Conservation (phyloP, 2,113 vertebrate genomes). For the Argyrosomus japonicus region DNA sequence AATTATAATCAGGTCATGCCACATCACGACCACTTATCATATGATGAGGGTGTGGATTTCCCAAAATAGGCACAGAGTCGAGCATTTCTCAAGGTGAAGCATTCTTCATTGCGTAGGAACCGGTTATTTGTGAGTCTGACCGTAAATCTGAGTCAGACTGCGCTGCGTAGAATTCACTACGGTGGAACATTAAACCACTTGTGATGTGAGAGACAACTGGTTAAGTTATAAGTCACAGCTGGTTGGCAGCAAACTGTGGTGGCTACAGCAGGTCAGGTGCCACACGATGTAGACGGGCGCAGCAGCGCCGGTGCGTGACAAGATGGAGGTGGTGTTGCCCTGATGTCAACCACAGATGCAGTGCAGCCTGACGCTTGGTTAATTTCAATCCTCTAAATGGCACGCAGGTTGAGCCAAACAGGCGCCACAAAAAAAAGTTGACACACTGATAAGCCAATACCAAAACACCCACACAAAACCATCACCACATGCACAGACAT, state of each 20-base stretch:
- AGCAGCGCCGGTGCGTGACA: conserved; percentile 30
- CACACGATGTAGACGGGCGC: conserved; percentile 26
- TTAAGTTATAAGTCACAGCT: neutral
- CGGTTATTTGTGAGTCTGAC: conserved; percentile 15
- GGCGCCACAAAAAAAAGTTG: conserved; percentile 22
- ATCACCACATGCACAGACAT: conserved; percentile 28
- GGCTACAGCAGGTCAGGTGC: neutral
- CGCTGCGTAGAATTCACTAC: neutral
- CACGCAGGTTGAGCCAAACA: conserved; percentile 52
- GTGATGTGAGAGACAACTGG: neutral
- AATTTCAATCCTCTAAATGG: conserved; percentile 64
- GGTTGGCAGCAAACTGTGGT: neutral
- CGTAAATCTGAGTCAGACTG: neutral
- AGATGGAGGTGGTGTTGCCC: conserved; percentile 16
- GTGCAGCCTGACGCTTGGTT: neutral
- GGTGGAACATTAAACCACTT: conserved; percentile 1
- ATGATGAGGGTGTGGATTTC: conserved; percentile 22
- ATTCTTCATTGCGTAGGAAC: conserved; percentile 22
- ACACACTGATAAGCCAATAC: conserved; percentile 22
- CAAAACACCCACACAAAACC: conserved; percentile 24
- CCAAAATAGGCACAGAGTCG: conserved; percentile 26
- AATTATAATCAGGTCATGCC: neutral
- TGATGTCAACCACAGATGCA: conserved; percentile 21
- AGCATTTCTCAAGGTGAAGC: conserved; percentile 18
- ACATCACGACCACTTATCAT: conserved; percentile 23